Conservation (phyloP, 2,113 vertebrate genomes). For the Stigmatopora nigra region DNA sequence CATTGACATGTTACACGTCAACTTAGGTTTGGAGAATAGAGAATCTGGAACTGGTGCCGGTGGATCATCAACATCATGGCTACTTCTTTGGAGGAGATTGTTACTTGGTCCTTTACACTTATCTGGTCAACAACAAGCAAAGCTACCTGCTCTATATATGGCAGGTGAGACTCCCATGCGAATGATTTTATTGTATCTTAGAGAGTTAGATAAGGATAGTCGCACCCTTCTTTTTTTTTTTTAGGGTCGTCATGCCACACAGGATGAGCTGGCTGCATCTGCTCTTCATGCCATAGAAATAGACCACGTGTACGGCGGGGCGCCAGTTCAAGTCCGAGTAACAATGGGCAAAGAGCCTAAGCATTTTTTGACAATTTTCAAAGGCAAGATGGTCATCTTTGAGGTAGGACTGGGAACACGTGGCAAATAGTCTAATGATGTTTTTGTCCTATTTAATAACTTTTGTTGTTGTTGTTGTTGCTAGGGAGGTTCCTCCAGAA, state of each 20-base stretch:
- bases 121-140: slow-evolving; percentile 66
- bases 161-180: slow-evolving; percentile 70
- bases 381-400: slow-evolving; percentile 81
- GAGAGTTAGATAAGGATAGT: background rate
- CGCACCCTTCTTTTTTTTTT: background rate
- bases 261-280: slow-evolving; percentile 80
- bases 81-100: slow-evolving; percentile 90
- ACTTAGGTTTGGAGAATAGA: slow-evolving; percentile 82
- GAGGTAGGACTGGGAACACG: slow-evolving; percentile 64
- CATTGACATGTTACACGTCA: background rate
- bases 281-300: slow-evolving; percentile 77
- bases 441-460: no score
- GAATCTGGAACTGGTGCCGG: slow-evolving; percentile 75
- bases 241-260: slow-evolving; percentile 77
- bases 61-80: slow-evolving; percentile 66
- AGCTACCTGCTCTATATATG: slow-evolving; percentile 81
- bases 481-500: slow-evolving; percentile 83
- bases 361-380: slow-evolving; percentile 87
- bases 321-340: slow-evolving; percentile 77
- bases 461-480: background rate
- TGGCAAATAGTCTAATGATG: background rate
- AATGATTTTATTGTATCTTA: background rate
- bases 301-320: slow-evolving; percentile 70
- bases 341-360: slow-evolving; percentile 84
- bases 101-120: slow-evolving; percentile 83